A percentile compares a stretch with the other conserved stretches of the same genome.
These are phyloP conservation scores for Helicoverpa armigera DNA, from an alignment of 1,140 invertebrate genomes.

Conservation along the genomic window DNA sequence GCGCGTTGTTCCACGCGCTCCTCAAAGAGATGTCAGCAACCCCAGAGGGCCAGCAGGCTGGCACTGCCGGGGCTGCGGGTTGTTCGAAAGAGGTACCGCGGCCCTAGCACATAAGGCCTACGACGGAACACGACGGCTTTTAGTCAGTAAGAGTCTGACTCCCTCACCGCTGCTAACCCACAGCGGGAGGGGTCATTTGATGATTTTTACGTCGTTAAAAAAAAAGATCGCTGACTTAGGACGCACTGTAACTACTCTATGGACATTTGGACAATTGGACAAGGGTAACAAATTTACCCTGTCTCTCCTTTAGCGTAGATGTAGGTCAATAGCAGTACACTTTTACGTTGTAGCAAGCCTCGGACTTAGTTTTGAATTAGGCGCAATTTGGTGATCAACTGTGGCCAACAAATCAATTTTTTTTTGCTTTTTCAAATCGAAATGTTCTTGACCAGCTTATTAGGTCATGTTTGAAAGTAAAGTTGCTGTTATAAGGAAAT, in stretches of 20 bases:
- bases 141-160: too few species aligned
- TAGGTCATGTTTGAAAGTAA: conserved; percentile 19
- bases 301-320: conserved; percentile 40
- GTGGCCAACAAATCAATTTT: conserved; percentile 6
- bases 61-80: too few species aligned
- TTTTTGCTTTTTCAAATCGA: conserved; percentile 17
- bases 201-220: too few species aligned
- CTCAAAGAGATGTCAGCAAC: too few species aligned
- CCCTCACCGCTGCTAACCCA: too few species aligned
- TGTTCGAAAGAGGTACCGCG: too few species aligned
- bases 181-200: too few species aligned
- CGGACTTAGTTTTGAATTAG: not conserved
- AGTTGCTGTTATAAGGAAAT: not conserved
- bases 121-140: too few species aligned
- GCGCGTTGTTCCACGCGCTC: too few species aligned
- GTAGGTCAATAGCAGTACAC: conserved; percentile 43
- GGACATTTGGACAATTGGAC: conserved; percentile 38
- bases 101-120: too few species aligned
- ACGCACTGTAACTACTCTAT: not conserved
- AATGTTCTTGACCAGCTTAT: not conserved
- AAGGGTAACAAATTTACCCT: conserved; percentile 46
- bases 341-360: conserved; percentile 1
- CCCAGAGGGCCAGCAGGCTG: too few species aligned
- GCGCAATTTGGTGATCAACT: conserved; percentile 19
- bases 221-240: too few species aligned